Evolutionary conservation across 2,888 invertebrate genomes (phyloP).

Genomic region (Slavum lentiscoides): DNA sequence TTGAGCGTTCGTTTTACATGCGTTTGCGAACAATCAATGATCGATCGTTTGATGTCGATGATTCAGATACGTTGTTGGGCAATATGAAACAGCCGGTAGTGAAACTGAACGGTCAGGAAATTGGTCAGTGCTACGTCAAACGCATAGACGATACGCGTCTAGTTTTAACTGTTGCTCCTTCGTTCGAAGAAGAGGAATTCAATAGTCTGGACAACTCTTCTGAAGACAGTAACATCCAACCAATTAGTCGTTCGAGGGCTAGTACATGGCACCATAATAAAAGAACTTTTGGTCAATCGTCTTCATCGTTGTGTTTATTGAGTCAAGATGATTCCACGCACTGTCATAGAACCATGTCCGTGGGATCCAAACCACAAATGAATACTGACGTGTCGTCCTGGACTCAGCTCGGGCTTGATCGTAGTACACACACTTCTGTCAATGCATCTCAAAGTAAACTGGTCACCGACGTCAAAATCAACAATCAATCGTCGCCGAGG

Average conservation of each 20-base stretch:
- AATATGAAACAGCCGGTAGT: constrained; percentile 5
- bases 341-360: constrained; percentile 37
- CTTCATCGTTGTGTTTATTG: background rate
- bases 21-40: constrained; percentile 21
- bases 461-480: no score
- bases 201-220: background rate
- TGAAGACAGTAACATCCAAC: constrained; percentile 4
- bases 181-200: background rate
- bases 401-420: constrained; percentile 7
- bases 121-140: constrained; percentile 45
- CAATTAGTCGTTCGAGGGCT: constrained; percentile 41
- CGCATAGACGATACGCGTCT: constrained; percentile 23
- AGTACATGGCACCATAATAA: constrained; percentile 43
- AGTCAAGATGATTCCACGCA: constrained; percentile 5
- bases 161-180: constrained; percentile 39
- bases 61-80: background rate
- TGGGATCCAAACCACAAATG: constrained; percentile 26
- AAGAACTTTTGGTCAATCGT: background rate
- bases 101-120: constrained; percentile 39
- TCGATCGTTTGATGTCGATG: constrained; percentile 21
- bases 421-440: background rate
- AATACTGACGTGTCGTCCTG: constrained; percentile 23
- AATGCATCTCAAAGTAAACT: no score
- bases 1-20: constrained; percentile 42
- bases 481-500: background rate